Base-by-base conservation (phyloP, 2,888 invertebrate genomes). In the Sphaerophoria rueppellii region DNA sequence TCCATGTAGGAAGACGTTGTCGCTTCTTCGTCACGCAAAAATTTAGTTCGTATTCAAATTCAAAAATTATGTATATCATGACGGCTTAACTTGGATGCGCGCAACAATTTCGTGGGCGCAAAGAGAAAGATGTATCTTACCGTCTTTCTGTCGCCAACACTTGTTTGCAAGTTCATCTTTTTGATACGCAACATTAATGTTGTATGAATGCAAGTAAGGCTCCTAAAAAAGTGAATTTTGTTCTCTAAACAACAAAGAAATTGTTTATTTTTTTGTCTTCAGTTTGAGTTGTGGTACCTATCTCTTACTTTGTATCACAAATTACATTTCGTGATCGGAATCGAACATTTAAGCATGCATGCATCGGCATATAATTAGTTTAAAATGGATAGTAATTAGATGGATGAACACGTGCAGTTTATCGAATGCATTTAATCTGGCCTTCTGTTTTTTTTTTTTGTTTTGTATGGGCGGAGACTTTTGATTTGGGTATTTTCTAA, bases 361-460 rank as follows among this genome's bases (percentile, higher is more conserved):
- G 79, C 48, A 69, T 65, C 50, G 70, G 75, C 63, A 34, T 80
- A 65, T 75, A 75, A 81, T 81, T 70, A 75, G 65, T 52, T 60
- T 14, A 5, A 11, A 43, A 69, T 6, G 69, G 40, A 54, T 48
- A 32, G 73, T 55, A 69, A 65, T 81, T 72, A 72, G 58, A 76
- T 81, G 75, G 71, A 54, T 67, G 71, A 81, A 76, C 81, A 81
- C 81, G 81, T 81, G 81, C 81, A 81, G 12, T 60, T 76, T 67
- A 70, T 71, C 58, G 52, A 70, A 71, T 52, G 65, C 71, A 76
- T 71, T 75, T 34, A 46, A 71, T 71, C 54, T 67, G 65, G 40
- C 81, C 76, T 76, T 71, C 43, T 72, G 52, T 63, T 52, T 16
- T 60, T 50, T 63, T 46, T 24, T 24, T 24, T 24, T n/a, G n/a